Percentiles rank a stretch among this genome's conserved stretches.
Evolutionary conservation across 2,888 invertebrate genomes (phyloP).

Genomic region (Aporophyla nigra): DNA sequence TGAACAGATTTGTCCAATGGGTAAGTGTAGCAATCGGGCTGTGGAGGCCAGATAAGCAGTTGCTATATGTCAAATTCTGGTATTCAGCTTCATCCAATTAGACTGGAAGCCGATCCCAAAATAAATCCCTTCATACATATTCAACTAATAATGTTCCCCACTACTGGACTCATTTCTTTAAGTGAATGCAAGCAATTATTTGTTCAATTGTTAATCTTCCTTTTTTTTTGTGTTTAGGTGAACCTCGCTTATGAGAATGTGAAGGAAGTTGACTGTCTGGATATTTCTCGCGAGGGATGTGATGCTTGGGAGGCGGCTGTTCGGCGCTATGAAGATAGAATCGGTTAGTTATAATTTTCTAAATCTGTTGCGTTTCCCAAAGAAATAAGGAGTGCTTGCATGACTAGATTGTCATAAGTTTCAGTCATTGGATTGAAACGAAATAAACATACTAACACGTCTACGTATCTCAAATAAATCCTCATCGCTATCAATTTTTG

Average conservation of each 20-base stretch:
- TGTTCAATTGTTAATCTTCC: not conserved
- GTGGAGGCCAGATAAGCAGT: no score
- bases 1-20: not conserved
- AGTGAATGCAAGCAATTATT: no score
- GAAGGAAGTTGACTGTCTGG: conserved; percentile 99
- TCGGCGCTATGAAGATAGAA: conserved; percentile 98
- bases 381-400: no score
- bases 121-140: not conserved
- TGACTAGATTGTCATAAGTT: not conserved
- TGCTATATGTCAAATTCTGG: not conserved
- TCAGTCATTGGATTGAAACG: not conserved
- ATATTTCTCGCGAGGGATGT: conserved; percentile 98
- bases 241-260: conserved; percentile 99
- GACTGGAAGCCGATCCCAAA: not conserved
- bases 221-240: conserved; percentile 81
- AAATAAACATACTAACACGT: not conserved
- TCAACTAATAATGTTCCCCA: not conserved
- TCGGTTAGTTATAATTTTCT: conserved; percentile 89
- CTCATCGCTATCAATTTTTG: not conserved
- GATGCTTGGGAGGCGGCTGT: conserved; percentile 99
- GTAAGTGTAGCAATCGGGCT: no score
- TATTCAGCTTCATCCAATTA: not conserved
- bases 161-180: no score
- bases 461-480: not conserved
- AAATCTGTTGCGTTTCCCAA: not conserved